phyloP scores from a whole-genome alignment of 2,797 vertebrate genomes.

The Bryconaethiops microstoma region DNA sequence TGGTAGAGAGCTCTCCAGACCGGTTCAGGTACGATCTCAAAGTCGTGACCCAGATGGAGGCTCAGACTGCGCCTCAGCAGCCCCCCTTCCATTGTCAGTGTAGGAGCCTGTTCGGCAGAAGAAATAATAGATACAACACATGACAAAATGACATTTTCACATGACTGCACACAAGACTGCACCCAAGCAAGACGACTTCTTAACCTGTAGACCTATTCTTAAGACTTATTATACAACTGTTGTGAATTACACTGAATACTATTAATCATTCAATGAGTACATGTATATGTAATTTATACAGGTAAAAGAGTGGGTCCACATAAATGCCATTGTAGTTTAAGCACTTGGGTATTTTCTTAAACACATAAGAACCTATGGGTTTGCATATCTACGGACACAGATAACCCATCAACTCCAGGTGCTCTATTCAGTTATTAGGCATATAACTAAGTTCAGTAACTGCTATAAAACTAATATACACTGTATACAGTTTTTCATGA shows the following conservation, averaged over 20 bases:
- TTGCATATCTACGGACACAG: too few relatives aligned
- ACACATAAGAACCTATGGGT: too few relatives aligned
- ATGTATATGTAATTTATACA: background rate
- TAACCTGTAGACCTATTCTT: background rate
- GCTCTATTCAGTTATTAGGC: too few relatives aligned
- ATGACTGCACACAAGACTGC: background rate
- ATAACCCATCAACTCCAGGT: too few relatives aligned
- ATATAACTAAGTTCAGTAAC: too few relatives aligned
- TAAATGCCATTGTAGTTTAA: background rate
- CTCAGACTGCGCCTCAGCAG: slow-evolving; percentile 84
- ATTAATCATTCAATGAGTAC: background rate
- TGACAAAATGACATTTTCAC: background rate
- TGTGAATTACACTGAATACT: background rate
- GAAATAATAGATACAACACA: background rate
- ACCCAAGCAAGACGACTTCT: background rate
- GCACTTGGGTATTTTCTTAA: background rate
- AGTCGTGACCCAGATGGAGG: slow-evolving; percentile 85
- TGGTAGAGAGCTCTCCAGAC: slow-evolving; percentile 98
- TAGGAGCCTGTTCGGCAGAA: slow-evolving; percentile 82
- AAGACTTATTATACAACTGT: background rate
- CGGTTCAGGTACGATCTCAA: slow-evolving; percentile 93
- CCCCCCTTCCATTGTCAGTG: slow-evolving; percentile 94
- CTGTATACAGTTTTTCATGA: too few relatives aligned
- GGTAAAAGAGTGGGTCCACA: background rate
- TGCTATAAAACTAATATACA: too few relatives aligned